Conservation (phyloP, 2,113 vertebrate species). For the Pluvialis apricaria region DNA sequence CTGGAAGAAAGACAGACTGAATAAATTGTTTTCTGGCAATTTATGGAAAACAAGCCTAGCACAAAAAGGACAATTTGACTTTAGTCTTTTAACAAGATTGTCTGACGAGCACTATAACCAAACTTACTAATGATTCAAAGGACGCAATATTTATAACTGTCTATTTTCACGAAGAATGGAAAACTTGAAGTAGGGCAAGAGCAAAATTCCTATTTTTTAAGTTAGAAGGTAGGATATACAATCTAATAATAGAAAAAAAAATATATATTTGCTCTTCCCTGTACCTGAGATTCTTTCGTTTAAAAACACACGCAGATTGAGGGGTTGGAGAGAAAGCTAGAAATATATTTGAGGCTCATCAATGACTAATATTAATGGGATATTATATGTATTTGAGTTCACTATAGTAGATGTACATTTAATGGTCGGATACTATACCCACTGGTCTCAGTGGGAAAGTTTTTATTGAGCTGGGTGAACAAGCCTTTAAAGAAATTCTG, state of each 20-base stretch:
- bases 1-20: slow-evolving; percentile 59
- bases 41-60: slow-evolving; percentile 55
- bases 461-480: not conserved
- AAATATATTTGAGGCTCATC: not conserved
- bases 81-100: slow-evolving; percentile 49
- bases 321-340: not conserved
- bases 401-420: not conserved
- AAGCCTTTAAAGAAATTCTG: not conserved
- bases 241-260: not conserved
- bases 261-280: not conserved
- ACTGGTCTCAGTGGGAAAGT: not conserved
- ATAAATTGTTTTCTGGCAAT: slow-evolving; percentile 66
- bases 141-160: not conserved
- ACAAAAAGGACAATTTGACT: slow-evolving; percentile 54
- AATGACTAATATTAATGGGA: not conserved
- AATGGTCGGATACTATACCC: not conserved
- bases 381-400: not conserved
- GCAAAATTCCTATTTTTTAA: not conserved
- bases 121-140: slow-evolving; percentile 57
- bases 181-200: not conserved
- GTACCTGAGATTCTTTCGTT: not conserved
- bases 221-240: not conserved
- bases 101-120: slow-evolving; percentile 45
- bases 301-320: not conserved
- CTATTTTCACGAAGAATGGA: slow-evolving; percentile 4